phyloP scores from a whole-genome alignment of 2,797 vertebrate genomes.

The Gallirallus australis region DNA sequence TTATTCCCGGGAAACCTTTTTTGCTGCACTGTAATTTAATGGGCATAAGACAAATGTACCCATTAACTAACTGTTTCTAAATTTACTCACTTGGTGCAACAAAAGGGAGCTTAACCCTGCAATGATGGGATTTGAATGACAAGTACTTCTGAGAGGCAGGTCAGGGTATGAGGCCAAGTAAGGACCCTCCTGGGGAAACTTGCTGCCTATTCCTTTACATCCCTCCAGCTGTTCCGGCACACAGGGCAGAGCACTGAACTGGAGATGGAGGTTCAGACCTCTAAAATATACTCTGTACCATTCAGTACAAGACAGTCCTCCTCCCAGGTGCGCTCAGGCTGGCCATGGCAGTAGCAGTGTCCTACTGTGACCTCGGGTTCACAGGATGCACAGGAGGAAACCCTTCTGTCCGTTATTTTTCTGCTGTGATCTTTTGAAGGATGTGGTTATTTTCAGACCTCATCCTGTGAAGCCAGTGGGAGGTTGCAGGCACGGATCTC shows the following conservation, averaged over 20 bases:
- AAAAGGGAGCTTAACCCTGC: constrained; percentile 64
- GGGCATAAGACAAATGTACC: constrained; percentile 68
- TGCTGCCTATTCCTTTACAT: background rate
- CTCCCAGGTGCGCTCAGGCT: background rate
- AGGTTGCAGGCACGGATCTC: background rate
- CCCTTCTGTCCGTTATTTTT: background rate
- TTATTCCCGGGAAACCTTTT: constrained; percentile 51
- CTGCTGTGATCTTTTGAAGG: background rate
- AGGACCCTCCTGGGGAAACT: background rate
- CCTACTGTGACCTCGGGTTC: background rate
- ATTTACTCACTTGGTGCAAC: constrained; percentile 61
- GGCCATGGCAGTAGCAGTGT: background rate
- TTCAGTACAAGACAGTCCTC: background rate
- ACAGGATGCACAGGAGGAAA: background rate
- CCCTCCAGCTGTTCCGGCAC: background rate
- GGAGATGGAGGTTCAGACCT: background rate
- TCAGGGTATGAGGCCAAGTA: constrained; percentile 40
- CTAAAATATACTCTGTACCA: background rate
- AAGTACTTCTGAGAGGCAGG: constrained; percentile 45
- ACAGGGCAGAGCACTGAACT: background rate
- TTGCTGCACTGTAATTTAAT: constrained; percentile 69
- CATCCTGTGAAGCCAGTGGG: background rate
- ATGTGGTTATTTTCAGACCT: background rate
- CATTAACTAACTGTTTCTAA: constrained; percentile 69
- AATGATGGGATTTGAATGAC: constrained; percentile 73